A percentile compares a stretch with the other conserved stretches of the same genome.
These are phyloP conservation scores for Dromococcyx pavoninus DNA, from an alignment of 2,797 vertebrate species.

Conservation along the genomic window DNA sequence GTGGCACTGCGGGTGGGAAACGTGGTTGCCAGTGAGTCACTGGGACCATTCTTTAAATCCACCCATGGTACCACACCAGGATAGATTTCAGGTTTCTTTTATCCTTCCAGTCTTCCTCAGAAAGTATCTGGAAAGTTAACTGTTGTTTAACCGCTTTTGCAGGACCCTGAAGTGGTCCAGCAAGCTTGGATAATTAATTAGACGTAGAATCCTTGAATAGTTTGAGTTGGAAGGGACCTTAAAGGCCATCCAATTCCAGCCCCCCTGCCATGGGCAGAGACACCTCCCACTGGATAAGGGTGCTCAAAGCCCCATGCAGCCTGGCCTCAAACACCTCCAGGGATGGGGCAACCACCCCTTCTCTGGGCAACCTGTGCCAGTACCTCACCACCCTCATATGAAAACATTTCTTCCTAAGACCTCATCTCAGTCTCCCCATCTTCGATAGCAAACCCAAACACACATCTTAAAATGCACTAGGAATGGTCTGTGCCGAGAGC, in stretches of 20 bases:
- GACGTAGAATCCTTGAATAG: no score
- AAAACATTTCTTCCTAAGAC: no score
- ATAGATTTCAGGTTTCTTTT: not conserved
- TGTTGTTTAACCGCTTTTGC: not conserved
- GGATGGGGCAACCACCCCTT: no score
- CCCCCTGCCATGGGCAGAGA: no score
- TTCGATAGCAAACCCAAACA: not conserved
- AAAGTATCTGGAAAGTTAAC: not conserved
- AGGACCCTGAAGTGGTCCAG: not conserved
- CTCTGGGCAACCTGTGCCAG: no score
- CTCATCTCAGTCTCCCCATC: no score
- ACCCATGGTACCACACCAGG: rapidly evolving
- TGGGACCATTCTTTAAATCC: not conserved
- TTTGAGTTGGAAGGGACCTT: no score
- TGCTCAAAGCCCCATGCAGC: no score
- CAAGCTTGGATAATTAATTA: not conserved
- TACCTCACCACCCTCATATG: no score
- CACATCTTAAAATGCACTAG: not conserved
- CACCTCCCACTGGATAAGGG: no score
- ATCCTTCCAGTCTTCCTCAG: not conserved
- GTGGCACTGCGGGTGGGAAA: rapidly evolving
- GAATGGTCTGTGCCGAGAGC: not conserved
- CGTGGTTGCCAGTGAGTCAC: not conserved
- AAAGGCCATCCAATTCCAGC: no score
- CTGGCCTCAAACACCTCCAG: no score